A percentile compares a stretch with the other conserved stretches of the same genome.
Evolutionary conservation across 2,797 vertebrate genomes (phyloP).

Genomic region (Lophotriccus pileatus): DNA sequence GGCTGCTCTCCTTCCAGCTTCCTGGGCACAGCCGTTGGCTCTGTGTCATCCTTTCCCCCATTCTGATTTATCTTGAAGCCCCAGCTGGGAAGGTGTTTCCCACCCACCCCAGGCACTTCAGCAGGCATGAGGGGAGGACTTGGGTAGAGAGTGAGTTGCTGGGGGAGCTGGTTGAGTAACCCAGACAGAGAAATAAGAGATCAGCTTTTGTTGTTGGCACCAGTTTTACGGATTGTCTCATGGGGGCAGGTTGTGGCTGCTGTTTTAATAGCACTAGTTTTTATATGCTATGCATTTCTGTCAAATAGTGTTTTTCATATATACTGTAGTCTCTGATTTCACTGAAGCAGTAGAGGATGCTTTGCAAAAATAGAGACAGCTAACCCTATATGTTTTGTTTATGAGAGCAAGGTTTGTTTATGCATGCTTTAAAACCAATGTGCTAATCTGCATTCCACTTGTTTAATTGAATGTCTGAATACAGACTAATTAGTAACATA

Average conservation of each 20-base stretch:
- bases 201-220: accelerated
- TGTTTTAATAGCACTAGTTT: neutral
- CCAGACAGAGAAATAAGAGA: neutral
- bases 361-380: neutral
- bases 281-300: neutral
- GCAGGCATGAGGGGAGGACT: accelerated
- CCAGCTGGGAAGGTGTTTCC: neutral
- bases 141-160: neutral
- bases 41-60: accelerated
- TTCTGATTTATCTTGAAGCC: neutral
- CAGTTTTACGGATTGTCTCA: accelerated
- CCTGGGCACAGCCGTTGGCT: neutral
- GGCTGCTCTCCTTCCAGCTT: neutral
- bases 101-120: neutral
- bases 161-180: neutral
- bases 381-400: neutral
- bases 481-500: neutral
- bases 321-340: neutral
- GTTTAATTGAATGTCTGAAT: neutral
- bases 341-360: neutral
- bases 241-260: neutral
- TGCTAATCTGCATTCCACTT: neutral
- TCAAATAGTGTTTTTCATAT: neutral
- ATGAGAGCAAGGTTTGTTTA: neutral
- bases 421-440: neutral